These are phyloP conservation scores for Ditula angustiorana DNA, from an alignment of 2,888 invertebrate species.

Conservation along the genomic window DNA sequence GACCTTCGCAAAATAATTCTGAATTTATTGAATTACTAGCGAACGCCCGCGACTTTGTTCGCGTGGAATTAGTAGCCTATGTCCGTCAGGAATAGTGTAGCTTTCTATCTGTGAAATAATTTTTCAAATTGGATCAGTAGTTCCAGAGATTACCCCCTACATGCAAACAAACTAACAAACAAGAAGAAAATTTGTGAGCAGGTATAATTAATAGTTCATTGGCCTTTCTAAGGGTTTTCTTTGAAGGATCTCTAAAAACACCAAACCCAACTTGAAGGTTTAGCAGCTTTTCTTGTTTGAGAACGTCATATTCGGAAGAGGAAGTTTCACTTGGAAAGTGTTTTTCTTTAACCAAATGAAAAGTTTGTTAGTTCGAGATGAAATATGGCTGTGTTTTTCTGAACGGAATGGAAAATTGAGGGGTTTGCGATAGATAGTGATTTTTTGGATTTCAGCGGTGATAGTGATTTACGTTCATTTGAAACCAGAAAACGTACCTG, in stretches of 20 bases:
- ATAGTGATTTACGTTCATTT: not conserved
- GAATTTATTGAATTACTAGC: too few relatives aligned
- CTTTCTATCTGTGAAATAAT: too few relatives aligned
- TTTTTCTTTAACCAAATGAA: conserved; percentile 39
- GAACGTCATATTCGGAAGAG: conserved; percentile 23
- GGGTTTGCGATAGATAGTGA: conserved; percentile 11
- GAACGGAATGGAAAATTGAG: conserved; percentile 15
- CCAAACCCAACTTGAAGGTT: conserved; percentile 10
- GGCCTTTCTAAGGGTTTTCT: not conserved
- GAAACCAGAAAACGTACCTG: too few relatives aligned
- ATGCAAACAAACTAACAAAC: too few relatives aligned
- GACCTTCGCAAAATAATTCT: too few relatives aligned
- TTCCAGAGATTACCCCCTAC: too few relatives aligned
- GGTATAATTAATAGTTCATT: not conserved
- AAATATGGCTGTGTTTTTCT: conserved; percentile 37
- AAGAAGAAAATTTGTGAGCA: too few relatives aligned
- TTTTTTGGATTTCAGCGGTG: not conserved
- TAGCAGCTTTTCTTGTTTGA: conserved; percentile 4
- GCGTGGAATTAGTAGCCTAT: too few relatives aligned
- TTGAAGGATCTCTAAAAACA: conserved; percentile 13
- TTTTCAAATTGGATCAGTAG: too few relatives aligned
- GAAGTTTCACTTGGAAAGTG: conserved; percentile 19
- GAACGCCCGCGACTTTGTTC: too few relatives aligned
- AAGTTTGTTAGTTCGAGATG: conserved; percentile 29
- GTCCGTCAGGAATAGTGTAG: too few relatives aligned